These are phyloP conservation scores for Dasysyrphus albostriatus DNA, from an alignment of 2,888 invertebrate species.

Conservation along the genomic window DNA sequence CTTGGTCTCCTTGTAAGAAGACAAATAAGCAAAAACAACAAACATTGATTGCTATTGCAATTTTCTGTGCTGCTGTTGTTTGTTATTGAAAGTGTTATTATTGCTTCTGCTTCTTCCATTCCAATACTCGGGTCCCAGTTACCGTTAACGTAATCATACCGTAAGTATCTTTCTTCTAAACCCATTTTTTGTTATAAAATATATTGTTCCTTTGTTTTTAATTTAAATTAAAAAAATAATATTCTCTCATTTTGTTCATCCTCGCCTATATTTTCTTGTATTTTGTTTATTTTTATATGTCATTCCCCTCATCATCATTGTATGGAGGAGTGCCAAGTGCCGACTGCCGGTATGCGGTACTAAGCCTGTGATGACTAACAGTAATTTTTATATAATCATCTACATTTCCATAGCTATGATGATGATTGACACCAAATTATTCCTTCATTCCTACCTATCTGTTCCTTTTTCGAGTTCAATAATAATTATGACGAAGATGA, in stretches of 20 bases:
- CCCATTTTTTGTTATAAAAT: background rate
- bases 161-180: background rate
- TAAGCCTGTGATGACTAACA: background rate
- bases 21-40: background rate
- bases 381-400: background rate
- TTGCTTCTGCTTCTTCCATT: slow-evolving; percentile 10
- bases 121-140: background rate
- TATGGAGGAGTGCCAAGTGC: background rate
- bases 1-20: slow-evolving; percentile 16
- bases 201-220: background rate
- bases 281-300: background rate
- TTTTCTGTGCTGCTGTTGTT: background rate
- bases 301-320: background rate
- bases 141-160: slow-evolving; percentile 4
- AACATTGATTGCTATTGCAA: slow-evolving; percentile 1
- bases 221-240: background rate
- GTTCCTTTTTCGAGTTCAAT: background rate
- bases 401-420: background rate
- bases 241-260: background rate
- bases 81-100: background rate
- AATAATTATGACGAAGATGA: background rate
- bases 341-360: background rate
- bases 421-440: background rate
- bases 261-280: background rate
- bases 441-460: background rate